A percentile compares a stretch with the other conserved stretches of the same genome.
Conservation (phyloP, 1,140 invertebrate genomes). For the Pemphigus obesinymphae region DNA sequence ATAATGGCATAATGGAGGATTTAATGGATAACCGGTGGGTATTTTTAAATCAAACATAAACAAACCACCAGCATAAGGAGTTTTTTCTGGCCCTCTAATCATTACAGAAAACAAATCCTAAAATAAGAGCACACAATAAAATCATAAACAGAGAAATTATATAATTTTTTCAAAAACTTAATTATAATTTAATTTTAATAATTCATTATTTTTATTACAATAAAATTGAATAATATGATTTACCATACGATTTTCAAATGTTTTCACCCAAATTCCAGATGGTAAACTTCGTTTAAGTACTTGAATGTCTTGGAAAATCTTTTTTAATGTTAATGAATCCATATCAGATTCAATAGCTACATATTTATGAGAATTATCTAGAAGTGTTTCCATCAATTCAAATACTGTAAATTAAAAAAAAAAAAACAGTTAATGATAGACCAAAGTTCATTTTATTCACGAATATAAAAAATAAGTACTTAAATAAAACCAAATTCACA, state of each 20-base stretch:
- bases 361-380: constrained; percentile 11
- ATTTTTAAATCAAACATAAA: constrained; percentile 88
- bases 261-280: constrained; percentile 77
- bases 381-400: background rate
- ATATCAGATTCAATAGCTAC: background rate
- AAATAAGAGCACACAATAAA: background rate
- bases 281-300: constrained; percentile 78
- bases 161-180: background rate
- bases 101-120: constrained; percentile 56
- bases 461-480: too few relatives aligned
- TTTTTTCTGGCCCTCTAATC: constrained; percentile 85
- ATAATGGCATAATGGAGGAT: constrained; percentile 64
- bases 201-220: background rate
- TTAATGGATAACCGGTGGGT: constrained; percentile 77
- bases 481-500: too few relatives aligned
- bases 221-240: background rate
- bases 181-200: background rate
- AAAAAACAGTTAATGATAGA: too few relatives aligned
- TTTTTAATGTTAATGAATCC: constrained; percentile 63
- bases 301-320: constrained; percentile 77
- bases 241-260: constrained; percentile 82
- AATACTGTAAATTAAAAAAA: constrained; percentile 30
- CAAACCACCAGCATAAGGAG: constrained; percentile 83
- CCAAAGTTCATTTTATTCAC: too few relatives aligned
- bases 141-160: background rate